Base-by-base conservation (phyloP, 2,888 invertebrate genomes). In the Lycocerus yunnanus region DNA sequence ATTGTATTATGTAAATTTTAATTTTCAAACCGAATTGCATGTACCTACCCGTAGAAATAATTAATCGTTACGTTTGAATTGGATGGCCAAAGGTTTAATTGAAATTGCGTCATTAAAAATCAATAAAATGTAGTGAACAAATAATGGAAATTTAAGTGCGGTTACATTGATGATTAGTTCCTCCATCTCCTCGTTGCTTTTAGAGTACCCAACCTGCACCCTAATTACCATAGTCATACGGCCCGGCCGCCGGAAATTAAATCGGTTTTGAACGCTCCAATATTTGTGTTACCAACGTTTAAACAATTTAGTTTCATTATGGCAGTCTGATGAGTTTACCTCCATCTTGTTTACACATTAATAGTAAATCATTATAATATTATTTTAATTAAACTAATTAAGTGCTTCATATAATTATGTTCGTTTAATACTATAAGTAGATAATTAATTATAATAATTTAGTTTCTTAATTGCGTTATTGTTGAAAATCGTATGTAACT, bases 211-310 rank as follows among this genome's bases (percentile, higher is more conserved):
- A 86, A 88, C 87, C 87, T 83, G 83, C 84, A 86, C 85, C 88
- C 88, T 89, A 89, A 89, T 90, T 85, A 84, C 84, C 84, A 85
- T 85, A 85, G 85, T 85, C 85, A 85, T 85, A 85, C 84, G 84
- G 85, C 84, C 81, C 83, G 82, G 82, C 82, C 81, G 81, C 84
- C 84, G 86, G 85, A 86, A 86, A 86, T 86, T 84, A 84, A 86
- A 86, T 85, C 86, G 85, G 85, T 85, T 86, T 85, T 83, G 85
- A 82, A 82, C 82, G 83, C 83, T 84, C 83, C 83, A 84, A 84
- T 85, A 85, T 85, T 85, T 85, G 85, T 84, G 85, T 84, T 85
- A 83, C 84, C 84, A 84, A 84, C 85, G 85, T 85, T 85, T 85
- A 85, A 85, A 85, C 85, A 85, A 85, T 85, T 85, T 85, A 83